phyloP scores from a whole-genome alignment of 2,888 invertebrate species.

The Drosophila prostipennis region DNA sequence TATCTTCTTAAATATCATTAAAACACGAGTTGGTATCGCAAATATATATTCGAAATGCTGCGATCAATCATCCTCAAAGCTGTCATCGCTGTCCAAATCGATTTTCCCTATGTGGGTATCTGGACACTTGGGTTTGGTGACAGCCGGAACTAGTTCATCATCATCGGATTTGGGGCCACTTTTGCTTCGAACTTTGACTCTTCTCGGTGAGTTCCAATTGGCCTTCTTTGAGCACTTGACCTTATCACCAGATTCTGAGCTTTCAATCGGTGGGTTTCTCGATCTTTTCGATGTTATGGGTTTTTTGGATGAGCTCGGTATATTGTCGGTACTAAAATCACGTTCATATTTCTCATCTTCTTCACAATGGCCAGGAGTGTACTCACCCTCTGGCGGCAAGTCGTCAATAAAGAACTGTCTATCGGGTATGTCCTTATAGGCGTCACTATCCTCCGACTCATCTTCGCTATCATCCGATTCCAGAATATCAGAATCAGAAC shows the following conservation, averaged over 20 bases:
- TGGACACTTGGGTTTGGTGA: slow-evolving; percentile 46
- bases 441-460: slow-evolving; percentile 34
- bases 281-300: not conserved
- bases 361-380: slow-evolving; percentile 53
- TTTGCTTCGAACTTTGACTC: not conserved
- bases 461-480: slow-evolving; percentile 13
- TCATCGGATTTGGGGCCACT: not conserved
- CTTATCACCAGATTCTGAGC: not conserved
- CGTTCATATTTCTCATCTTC: slow-evolving; percentile 44
- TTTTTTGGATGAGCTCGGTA: not conserved
- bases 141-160: slow-evolving; percentile 26
- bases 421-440: slow-evolving; percentile 57
- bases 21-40: too few relatives aligned
- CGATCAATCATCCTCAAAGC: slow-evolving; percentile 9
- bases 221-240: not conserved
- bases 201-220: not conserved
- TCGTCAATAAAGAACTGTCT: slow-evolving; percentile 57
- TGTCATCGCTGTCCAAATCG: slow-evolving; percentile 24
- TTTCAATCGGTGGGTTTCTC: not conserved
- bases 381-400: slow-evolving; percentile 48
- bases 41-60: too few relatives aligned
- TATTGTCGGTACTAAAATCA: not conserved
- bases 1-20: too few relatives aligned
- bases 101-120: slow-evolving; percentile 52
- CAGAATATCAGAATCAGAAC: slow-evolving; percentile 21